phyloP scores from a whole-genome alignment of 2,888 invertebrate species.

The Litoditis marina region DNA sequence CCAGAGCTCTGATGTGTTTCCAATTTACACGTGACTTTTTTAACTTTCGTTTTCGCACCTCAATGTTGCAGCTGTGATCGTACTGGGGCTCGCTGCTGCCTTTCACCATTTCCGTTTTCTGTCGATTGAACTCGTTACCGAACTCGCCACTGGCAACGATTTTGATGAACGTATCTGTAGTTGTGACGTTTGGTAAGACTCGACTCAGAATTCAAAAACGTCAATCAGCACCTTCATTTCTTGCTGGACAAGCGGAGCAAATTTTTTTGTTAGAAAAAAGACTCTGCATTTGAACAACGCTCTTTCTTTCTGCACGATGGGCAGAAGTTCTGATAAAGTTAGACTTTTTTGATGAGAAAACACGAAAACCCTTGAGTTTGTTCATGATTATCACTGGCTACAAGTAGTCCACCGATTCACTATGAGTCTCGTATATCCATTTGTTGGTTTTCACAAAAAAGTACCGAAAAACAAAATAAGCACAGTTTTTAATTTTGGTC shows the following conservation, averaged over 20 bases:
- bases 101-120: slow-evolving; percentile 49
- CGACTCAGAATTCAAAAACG: neutral
- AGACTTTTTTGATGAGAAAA: too few relatives aligned
- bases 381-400: too few relatives aligned
- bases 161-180: slow-evolving; percentile 49
- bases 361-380: too few relatives aligned
- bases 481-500: too few relatives aligned
- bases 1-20: neutral
- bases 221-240: neutral
- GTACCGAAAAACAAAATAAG: too few relatives aligned
- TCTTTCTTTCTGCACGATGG: too few relatives aligned
- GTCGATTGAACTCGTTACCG: slow-evolving; percentile 42
- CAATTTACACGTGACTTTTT: neutral
- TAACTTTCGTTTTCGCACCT: slow-evolving; percentile 21
- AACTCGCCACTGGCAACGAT: slow-evolving; percentile 42
- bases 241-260: too few relatives aligned
- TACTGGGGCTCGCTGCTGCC: slow-evolving; percentile 41
- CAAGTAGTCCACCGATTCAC: too few relatives aligned
- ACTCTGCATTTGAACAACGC: neutral
- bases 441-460: too few relatives aligned
- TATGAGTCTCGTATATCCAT: too few relatives aligned
- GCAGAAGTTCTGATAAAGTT: too few relatives aligned
- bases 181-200: neutral
- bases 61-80: slow-evolving; percentile 41
- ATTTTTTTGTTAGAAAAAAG: too few relatives aligned